Base-by-base conservation (phyloP, 2,797 vertebrate species). In the Acipenser transmontanus region DNA sequence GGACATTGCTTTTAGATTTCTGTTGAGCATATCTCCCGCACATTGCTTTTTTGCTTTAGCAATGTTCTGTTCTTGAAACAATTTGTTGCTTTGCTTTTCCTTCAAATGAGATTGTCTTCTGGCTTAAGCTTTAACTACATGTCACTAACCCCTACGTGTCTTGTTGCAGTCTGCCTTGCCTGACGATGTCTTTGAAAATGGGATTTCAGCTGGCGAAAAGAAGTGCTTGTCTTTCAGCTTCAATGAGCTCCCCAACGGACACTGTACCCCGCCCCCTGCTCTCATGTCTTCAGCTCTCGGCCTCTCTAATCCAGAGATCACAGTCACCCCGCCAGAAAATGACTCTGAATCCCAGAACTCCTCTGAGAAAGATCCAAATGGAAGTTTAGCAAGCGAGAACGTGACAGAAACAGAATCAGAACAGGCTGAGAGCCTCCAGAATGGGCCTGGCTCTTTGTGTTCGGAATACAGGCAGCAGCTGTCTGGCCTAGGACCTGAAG, bases 151-250 rank as follows among this genome's bases (percentile, higher is more conserved):
- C 17, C 8, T 8, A 8, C 7, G 17, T 34, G 5, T 61, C 8
- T 61, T 54, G 6, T 6, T 76, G 57, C 85, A 99, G 97, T 91
- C 94, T 0, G 93, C 94, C 64, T 83, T 96, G 67, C 92, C 93
- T 0, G 95, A 98, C 13, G 95, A 97, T 0, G 84, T 94, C 74
- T 96, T 97, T 65, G 95, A 95, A 72, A 92, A 92, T 0, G 92
- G 90, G 1, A 83, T 83, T 6, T 91, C 78, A 0, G 76, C 89
- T 2, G 84, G 89, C 0, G 94, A 95, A 74, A 94, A 93, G 79
- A 89, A 88, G 59, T 90, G 94, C 5, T 85, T 97, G 57, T 98
- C 96, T 8, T 94, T 97, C 83, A 94, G 91, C 79, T 95, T 95
- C 79, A 77, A 73, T 0, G 81, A 89, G 71, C 80, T 89, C 70